Conservation (phyloP, 2,113 vertebrate genomes). For the Leptosomus discolor region DNA sequence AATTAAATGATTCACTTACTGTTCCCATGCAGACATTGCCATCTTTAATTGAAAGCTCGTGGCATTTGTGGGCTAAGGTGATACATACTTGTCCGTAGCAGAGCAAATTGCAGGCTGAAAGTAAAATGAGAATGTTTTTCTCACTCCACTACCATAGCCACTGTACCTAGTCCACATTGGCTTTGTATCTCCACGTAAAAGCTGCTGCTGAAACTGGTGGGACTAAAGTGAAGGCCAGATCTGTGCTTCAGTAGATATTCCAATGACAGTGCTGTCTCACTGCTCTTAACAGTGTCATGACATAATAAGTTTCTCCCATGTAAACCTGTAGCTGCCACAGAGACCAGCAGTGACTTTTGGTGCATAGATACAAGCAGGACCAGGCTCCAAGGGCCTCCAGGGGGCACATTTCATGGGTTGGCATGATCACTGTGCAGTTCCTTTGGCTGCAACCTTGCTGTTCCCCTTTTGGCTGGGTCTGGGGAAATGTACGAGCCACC, state of each 20-base stretch:
- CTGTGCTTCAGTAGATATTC: neutral
- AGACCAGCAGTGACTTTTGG: neutral
- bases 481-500: neutral
- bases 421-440: neutral
- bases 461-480: neutral
- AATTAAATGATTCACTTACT: neutral
- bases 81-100: neutral
- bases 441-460: neutral
- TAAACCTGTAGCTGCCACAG: neutral
- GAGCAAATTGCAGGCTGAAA: neutral
- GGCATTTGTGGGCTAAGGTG: neutral
- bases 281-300: neutral
- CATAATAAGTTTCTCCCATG: neutral
- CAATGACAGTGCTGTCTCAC: neutral
- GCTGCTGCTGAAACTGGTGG: neutral
- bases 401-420: neutral
- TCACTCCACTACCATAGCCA: neutral
- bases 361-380: rapidly evolving
- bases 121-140: neutral
- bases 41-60: neutral
- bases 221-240: neutral
- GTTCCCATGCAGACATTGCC: neutral
- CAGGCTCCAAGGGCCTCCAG: neutral
- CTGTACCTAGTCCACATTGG: neutral
- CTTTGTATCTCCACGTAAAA: neutral